Conservation (phyloP, 2,797 vertebrate genomes). For the Sparidentex hasta region DNA sequence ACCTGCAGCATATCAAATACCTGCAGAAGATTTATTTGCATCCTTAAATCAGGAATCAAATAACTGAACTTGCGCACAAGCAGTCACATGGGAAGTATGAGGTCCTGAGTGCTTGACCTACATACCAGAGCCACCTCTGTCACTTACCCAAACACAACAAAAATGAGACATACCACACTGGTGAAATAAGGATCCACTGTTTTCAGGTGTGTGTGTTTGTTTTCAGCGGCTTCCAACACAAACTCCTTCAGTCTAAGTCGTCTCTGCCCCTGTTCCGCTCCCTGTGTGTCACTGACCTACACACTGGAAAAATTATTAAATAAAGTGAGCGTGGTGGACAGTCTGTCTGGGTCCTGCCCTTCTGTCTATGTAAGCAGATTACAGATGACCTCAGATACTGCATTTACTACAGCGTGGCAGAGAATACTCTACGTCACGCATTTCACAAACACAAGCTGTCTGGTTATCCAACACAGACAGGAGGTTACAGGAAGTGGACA, state of each 20-base stretch:
- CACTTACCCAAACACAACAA: not conserved
- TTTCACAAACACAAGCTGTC: not conserved
- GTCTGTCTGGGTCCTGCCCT: conserved; percentile 13
- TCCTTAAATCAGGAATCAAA: not conserved
- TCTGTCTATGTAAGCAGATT: conserved; percentile 42
- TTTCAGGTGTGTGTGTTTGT: conserved; percentile 8
- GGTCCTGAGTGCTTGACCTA: conserved; percentile 26
- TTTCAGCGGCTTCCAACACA: not conserved
- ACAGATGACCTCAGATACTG: conserved; percentile 40
- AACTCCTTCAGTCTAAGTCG: not conserved
- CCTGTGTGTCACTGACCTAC: not conserved
- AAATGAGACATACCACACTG: not conserved
- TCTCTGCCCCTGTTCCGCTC: not conserved
- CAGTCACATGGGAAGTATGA: not conserved
- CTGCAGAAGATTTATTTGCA: conserved; percentile 5
- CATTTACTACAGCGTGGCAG: conserved; percentile 29
- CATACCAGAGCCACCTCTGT: conserved; percentile 18
- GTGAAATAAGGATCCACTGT: conserved; percentile 18
- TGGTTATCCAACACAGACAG: conserved; percentile 23
- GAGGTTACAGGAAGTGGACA: conserved; percentile 42
- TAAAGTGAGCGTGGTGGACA: conserved; percentile 9
- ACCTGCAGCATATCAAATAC: not conserved
- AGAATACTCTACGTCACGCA: conserved; percentile 39
- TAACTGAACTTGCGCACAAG: not conserved
- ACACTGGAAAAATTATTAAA: not conserved